These are phyloP conservation scores for Formicarius rufipectus DNA, from an alignment of 2,113 vertebrate species.

Conservation along the genomic window DNA sequence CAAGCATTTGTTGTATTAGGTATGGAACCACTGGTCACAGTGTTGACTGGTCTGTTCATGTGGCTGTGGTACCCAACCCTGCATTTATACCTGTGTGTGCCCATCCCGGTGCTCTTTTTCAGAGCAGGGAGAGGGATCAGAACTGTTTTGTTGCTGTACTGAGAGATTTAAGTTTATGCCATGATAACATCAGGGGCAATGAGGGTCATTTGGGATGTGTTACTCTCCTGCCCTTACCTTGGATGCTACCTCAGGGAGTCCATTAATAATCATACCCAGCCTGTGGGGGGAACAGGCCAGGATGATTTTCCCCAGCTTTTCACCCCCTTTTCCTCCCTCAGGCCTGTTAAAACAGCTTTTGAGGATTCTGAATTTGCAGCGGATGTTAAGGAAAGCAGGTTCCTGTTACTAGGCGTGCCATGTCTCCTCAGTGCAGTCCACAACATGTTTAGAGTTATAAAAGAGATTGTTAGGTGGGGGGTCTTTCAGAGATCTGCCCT, in stretches of 20 bases:
- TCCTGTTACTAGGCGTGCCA: too few species aligned
- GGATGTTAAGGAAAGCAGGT: too few species aligned
- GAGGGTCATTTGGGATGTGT: neutral
- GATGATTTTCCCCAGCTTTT: too few species aligned
- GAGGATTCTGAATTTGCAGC: too few species aligned
- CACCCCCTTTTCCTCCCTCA: too few species aligned
- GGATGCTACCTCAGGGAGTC: neutral
- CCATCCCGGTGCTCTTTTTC: neutral
- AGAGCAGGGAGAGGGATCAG: neutral
- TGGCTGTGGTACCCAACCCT: neutral
- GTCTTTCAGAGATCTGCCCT: too few species aligned
- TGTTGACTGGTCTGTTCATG: neutral
- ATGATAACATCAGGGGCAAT: neutral
- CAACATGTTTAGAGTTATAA: too few species aligned
- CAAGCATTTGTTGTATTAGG: neutral
- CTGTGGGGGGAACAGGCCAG: too few species aligned
- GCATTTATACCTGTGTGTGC: neutral
- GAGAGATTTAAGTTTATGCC: neutral
- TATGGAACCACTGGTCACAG: neutral
- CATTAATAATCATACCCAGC: neutral
- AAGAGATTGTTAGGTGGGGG: too few species aligned
- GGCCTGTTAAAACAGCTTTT: too few species aligned
- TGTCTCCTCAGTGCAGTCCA: too few species aligned
- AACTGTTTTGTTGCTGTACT: neutral
- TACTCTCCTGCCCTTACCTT: neutral